Base-by-base conservation (phyloP, 1,140 invertebrate species). In the Listronotus bonariensis region DNA sequence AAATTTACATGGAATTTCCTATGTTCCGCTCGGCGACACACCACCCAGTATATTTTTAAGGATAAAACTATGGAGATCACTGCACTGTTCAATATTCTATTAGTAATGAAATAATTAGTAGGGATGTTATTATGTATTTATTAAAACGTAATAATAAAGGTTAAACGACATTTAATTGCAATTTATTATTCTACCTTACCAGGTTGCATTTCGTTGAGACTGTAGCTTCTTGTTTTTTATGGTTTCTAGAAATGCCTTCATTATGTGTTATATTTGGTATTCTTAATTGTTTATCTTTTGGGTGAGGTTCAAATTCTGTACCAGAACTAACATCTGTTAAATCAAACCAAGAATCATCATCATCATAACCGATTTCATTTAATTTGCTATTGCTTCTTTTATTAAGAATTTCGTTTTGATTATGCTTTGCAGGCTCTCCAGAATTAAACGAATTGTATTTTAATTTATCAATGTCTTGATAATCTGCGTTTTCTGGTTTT, bases 321-420 rank as follows among this genome's bases (percentile, higher is more conserved):
- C 12, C n/a, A 14, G 3, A 31, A 18, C 10, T 32, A 2, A 9
- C 18, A 46, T 67, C 65, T 6, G 65, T 55, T n/a, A 70, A 17
- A 34, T 70, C 68, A 6, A 49, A 65, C 69, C 69, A 70, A 18
- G 69, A 68, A 26, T 26, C 20, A 34, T 62, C 45, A 38, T 68
- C 62, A n/a, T 46, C 46, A 12, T 46, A 12, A 57, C 15, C 38
- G 6, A 17, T 11, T 41, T 62, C 59, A 17, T 20, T 34, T 36
- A 17, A 49, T 49, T 49, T 14, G n/a, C 6, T 18, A 14, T 12
- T 18, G 12, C 1, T 43, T 12, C 2, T 8, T n/a, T 1, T 11
- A 11, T 3, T n/a, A 11, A 1, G 0, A 14, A 2, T 11, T 20
- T n/a, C 17, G 9, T 31, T 20, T 3, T 46, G 15, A 14, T 3